Evolutionary conservation across 2,888 invertebrate species (phyloP).

Genomic region (Caenorhabditis sp.): DNA sequence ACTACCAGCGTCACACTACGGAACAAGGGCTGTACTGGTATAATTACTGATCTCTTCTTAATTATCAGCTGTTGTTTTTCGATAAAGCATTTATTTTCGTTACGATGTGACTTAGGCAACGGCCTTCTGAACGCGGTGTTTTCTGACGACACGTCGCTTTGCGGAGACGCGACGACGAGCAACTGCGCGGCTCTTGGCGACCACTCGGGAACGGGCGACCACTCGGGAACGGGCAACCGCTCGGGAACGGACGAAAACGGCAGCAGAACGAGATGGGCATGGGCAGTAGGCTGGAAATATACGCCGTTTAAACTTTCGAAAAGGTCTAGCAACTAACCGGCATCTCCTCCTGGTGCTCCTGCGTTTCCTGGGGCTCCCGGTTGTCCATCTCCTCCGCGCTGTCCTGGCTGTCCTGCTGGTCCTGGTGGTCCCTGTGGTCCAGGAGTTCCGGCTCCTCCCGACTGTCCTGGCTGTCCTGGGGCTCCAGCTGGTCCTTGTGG

Average conservation of each 20-base stretch:
- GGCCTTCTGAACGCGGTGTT: conserved; percentile 45
- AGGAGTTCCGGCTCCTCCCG: conserved; percentile 43
- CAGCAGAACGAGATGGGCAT: conserved; percentile 49
- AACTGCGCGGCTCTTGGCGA: conserved; percentile 19
- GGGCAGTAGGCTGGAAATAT: conserved; percentile 54
- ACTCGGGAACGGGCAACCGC: conserved; percentile 40
- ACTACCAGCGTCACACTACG: not conserved
- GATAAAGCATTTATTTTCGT: not conserved
- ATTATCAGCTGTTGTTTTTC: not conserved
- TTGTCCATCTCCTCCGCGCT: conserved; percentile 29
- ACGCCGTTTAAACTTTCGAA: not conserved
- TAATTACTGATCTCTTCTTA: not conserved
- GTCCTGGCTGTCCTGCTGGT: conserved; percentile 43
- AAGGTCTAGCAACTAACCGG: not conserved
- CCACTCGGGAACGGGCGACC: conserved; percentile 29
- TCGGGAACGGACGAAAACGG: conserved; percentile 23
- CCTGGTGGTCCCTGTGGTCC: conserved; percentile 48
- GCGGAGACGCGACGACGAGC: conserved; percentile 35
- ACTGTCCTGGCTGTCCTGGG: conserved; percentile 49
- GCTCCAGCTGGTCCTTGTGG: conserved; percentile 48
- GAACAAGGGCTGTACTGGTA: conserved; percentile 29
- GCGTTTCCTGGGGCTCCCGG: conserved; percentile 49
- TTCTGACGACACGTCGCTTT: conserved; percentile 40
- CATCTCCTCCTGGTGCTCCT: conserved; percentile 46
- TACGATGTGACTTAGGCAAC: not conserved